These are phyloP conservation scores for Zosterops pallidus DNA, from an alignment of 2,113 vertebrate genomes.

Conservation along the genomic window DNA sequence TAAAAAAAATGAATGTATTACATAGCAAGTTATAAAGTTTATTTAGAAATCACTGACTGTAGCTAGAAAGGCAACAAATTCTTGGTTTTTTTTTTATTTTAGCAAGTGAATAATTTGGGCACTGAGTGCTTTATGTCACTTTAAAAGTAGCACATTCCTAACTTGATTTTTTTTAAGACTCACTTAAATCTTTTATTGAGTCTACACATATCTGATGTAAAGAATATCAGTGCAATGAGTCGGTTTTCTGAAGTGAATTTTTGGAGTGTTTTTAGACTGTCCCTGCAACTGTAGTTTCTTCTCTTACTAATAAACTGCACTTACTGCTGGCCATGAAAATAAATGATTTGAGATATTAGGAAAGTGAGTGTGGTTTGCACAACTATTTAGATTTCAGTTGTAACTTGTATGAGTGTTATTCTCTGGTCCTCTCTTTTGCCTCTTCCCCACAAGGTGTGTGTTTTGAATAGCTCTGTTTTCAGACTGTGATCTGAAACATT, in stretches of 20 bases:
- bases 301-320: background rate
- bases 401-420: background rate
- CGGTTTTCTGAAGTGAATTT: background rate
- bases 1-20: background rate
- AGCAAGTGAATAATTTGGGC: background rate
- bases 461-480: slow-evolving; percentile 13
- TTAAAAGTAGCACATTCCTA: background rate
- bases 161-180: background rate
- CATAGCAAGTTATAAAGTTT: background rate
- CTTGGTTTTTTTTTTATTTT: background rate
- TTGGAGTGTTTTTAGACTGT: background rate
- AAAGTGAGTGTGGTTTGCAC: background rate
- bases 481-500: background rate
- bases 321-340: background rate
- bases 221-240: background rate
- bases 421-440: background rate
- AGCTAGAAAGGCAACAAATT: background rate
- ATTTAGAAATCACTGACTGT: background rate
- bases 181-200: background rate
- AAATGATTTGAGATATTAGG: background rate
- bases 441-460: background rate
- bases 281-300: background rate
- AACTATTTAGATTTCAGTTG: background rate
- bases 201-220: background rate
- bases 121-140: background rate